Evolutionary conservation across 2,113 vertebrate species (phyloP).

Genomic region (Gobiocypris rarus): DNA sequence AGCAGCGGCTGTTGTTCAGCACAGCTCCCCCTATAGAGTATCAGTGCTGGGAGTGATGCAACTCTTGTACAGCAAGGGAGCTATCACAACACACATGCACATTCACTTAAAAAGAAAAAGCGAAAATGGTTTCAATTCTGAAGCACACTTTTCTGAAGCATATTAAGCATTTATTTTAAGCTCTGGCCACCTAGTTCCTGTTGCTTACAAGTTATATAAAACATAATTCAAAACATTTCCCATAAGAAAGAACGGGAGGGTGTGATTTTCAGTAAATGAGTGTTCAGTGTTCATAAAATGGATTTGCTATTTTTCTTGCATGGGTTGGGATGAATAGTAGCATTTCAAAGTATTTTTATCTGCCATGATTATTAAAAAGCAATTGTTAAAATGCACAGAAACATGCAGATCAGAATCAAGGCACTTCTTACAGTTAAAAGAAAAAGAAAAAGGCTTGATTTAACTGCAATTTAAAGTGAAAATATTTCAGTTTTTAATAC

Average conservation of each 20-base stretch:
- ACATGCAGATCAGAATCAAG: not conserved
- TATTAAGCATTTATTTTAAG: not conserved
- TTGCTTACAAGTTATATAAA: not conserved
- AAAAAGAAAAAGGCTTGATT: not conserved
- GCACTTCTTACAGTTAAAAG: not conserved
- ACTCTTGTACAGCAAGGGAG: constrained; percentile 50
- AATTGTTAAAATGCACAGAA: not conserved
- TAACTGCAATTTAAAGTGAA: not conserved
- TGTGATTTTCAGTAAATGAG: constrained; percentile 3
- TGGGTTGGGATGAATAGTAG: not conserved
- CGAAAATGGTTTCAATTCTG: not conserved
- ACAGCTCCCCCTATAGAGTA: constrained; percentile 57
- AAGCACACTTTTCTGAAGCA: not conserved
- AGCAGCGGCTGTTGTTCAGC: constrained; percentile 45
- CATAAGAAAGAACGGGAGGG: not conserved
- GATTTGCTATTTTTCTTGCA: not conserved
- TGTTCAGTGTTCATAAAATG: not conserved
- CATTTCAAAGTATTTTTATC: not conserved
- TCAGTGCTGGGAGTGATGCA: constrained; percentile 57
- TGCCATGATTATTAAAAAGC: not conserved
- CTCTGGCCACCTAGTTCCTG: not conserved
- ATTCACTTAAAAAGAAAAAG: constrained; percentile 33
- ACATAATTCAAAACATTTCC: not conserved
- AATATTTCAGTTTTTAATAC: not conserved
- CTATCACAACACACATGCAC: constrained; percentile 28